Evolutionary conservation across 2,888 invertebrate genomes (phyloP).

Genomic region (Callyntrura sp.): DNA sequence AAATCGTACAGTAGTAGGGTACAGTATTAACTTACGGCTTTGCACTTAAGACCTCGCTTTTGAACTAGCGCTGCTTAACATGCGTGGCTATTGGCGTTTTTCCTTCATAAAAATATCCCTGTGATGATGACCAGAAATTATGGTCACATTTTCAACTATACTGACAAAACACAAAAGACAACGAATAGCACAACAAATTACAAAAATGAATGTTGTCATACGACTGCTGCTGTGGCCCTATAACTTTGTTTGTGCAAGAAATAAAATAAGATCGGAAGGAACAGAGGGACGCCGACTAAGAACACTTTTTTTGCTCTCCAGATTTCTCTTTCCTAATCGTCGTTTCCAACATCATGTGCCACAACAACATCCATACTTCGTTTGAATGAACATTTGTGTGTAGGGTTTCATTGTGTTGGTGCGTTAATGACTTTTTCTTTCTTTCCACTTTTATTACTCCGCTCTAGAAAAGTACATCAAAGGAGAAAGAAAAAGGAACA

Average conservation of each 20-base stretch:
- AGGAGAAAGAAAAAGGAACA: slow-evolving; percentile 8
- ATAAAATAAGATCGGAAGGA: background rate
- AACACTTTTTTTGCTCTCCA: background rate
- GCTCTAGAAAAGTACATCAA: background rate
- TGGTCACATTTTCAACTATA: slow-evolving; percentile 31
- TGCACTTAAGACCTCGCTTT: background rate
- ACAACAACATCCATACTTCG: background rate
- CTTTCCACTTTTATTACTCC: slow-evolving; percentile 21
- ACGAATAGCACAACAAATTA: slow-evolving; percentile 4
- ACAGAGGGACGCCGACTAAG: background rate
- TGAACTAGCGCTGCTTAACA: background rate
- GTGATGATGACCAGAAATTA: slow-evolving; percentile 45
- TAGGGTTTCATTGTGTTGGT: background rate
- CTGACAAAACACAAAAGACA: slow-evolving; percentile 26
- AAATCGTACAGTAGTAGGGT: background rate
- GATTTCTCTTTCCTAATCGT: slow-evolving; percentile 2
- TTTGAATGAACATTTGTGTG: background rate
- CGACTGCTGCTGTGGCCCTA: background rate
- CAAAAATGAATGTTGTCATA: background rate
- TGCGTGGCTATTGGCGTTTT: background rate
- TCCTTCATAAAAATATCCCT: slow-evolving; percentile 2
- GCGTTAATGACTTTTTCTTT: slow-evolving; percentile 46
- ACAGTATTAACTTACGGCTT: slow-evolving; percentile 57
- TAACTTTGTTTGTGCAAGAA: slow-evolving; percentile 5
- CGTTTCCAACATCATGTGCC: background rate